Evolutionary conservation across 2,113 vertebrate species (phyloP).

Genomic region (Trochalopteron elliotii): DNA sequence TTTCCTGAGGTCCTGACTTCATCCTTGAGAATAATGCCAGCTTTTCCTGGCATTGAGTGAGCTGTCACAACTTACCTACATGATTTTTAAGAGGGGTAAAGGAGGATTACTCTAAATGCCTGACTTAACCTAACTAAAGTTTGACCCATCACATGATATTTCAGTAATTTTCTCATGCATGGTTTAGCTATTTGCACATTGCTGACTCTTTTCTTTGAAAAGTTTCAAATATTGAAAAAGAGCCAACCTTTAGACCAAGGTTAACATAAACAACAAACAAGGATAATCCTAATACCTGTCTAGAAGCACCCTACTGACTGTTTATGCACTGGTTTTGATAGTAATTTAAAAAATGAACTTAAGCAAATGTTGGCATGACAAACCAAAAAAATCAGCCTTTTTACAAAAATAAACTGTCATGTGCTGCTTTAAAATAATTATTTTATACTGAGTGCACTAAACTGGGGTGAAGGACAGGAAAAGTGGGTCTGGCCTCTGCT

Average conservation of each 20-base stretch:
- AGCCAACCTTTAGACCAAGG: constrained; percentile 25
- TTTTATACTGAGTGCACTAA: neutral
- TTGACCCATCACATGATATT: neutral
- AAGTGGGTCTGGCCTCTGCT: neutral
- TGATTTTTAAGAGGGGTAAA: neutral
- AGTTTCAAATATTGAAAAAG: constrained; percentile 39
- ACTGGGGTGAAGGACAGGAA: neutral
- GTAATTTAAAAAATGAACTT: neutral
- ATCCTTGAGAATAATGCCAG: neutral
- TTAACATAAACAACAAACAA: constrained; percentile 57
- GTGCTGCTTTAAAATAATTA: neutral
- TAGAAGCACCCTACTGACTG: neutral
- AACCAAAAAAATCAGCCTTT: neutral
- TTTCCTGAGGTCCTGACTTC: constrained; percentile 31
- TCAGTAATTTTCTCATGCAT: neutral
- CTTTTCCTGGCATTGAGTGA: neutral
- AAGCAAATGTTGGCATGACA: neutral
- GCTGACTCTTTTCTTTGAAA: constrained; percentile 62
- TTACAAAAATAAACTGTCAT: neutral
- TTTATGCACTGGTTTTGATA: neutral
- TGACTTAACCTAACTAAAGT: constrained; percentile 13
- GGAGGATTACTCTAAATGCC: neutral
- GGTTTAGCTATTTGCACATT: constrained; percentile 61
- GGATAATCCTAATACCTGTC: neutral
- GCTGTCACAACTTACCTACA: neutral